Percentiles rank a stretch among this genome's conserved stretches.
Evolutionary conservation across 2,888 invertebrate species (phyloP).

Genomic region (Standfussiana lucernea): DNA sequence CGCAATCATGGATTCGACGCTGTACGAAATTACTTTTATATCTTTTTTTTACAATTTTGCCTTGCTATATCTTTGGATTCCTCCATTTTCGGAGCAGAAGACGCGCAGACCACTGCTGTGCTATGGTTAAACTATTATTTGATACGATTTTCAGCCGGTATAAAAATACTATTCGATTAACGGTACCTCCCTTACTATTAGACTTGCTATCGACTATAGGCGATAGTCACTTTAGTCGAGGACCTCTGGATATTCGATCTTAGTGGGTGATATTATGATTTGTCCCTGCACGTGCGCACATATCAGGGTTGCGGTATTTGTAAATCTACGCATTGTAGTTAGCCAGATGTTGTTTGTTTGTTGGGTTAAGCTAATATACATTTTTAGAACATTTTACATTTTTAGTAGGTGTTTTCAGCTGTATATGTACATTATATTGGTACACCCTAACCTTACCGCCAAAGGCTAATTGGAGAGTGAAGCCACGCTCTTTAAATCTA

Average conservation of each 20-base stretch:
- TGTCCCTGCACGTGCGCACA: conserved; percentile 27
- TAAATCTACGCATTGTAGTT: conserved; percentile 42
- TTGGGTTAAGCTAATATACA: neutral
- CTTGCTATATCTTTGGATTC: neutral
- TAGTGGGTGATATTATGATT: conserved; percentile 52
- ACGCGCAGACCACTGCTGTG: neutral
- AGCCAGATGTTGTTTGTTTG: conserved; percentile 28
- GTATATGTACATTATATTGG: neutral
- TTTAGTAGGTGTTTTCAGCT: neutral
- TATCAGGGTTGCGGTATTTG: conserved; percentile 53
- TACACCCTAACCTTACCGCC: neutral
- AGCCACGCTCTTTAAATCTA: neutral
- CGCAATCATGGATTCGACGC: neutral
- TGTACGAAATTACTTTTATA: neutral
- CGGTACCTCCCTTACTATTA: neutral
- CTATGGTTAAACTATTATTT: conserved; percentile 1
- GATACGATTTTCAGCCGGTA: neutral
- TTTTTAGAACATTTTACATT: neutral
- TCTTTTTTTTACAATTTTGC: neutral
- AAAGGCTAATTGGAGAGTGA: neutral
- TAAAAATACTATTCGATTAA: neutral
- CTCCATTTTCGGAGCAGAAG: neutral
- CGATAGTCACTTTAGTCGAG: neutral
- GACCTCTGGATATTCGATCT: neutral
- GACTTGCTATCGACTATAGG: too few species aligned